These are phyloP conservation scores for Rhegmatorhina hoffmannsi DNA, from an alignment of 2,113 vertebrate genomes.

Conservation along the genomic window DNA sequence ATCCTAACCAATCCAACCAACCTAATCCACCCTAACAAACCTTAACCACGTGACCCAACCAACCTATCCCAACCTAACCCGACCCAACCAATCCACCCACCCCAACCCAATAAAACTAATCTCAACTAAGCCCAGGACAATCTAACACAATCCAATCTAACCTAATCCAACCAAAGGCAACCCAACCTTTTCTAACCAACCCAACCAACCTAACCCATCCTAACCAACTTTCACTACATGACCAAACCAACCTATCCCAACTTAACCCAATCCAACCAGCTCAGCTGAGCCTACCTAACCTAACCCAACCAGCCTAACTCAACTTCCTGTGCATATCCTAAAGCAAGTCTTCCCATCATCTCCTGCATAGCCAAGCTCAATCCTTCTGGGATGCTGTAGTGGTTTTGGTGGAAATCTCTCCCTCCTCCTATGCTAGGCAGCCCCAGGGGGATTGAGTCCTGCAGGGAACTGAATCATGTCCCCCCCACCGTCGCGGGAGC, in stretches of 20 bases:
- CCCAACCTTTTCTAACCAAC: background rate
- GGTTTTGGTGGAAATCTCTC: background rate
- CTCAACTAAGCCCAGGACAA: background rate
- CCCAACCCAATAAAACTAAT: background rate
- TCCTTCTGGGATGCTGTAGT: background rate
- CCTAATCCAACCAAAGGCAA: background rate
- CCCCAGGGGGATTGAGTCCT: background rate
- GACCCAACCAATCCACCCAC: background rate
- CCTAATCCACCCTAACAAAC: background rate
- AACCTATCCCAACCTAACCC: background rate
- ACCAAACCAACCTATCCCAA: background rate
- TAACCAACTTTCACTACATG: background rate
- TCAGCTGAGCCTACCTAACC: background rate
- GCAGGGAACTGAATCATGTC: background rate
- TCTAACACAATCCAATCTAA: background rate
- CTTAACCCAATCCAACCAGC: background rate
- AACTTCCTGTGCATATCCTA: background rate
- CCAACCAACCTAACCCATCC: background rate
- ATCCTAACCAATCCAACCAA: background rate
- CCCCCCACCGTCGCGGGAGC: background rate
- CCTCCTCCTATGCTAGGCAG: background rate
- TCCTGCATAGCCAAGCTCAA: rapidly evolving
- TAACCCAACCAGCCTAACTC: background rate
- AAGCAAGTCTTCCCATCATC: background rate
- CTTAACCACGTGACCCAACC: background rate